Evolutionary conservation across 2,888 invertebrate genomes (phyloP).

Genomic region (Caenorhabditis plicata): DNA sequence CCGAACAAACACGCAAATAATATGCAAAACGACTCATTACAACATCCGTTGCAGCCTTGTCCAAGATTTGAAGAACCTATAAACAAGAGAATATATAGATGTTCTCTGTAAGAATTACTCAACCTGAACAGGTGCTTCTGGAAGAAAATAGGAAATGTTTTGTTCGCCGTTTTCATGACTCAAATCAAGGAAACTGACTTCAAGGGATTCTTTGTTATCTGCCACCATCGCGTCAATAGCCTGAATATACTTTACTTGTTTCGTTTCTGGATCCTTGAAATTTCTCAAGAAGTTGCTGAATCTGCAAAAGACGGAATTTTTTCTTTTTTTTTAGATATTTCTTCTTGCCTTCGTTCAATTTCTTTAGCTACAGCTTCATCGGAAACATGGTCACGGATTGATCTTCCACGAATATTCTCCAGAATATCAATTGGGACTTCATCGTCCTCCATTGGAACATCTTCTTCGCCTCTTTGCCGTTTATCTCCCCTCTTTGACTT

Average conservation of each 20-base stretch:
- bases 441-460: conserved; percentile 69
- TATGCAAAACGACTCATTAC: conserved; percentile 91
- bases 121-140: conserved; percentile 82
- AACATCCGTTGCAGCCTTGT: conserved; percentile 72
- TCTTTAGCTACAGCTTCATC: conserved; percentile 93
- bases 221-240: conserved; percentile 61
- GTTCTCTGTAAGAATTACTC: neutral
- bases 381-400: conserved; percentile 91
- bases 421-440: conserved; percentile 81
- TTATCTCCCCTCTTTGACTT: conserved; percentile 24
- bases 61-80: conserved; percentile 58
- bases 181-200: conserved; percentile 82
- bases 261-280: conserved; percentile 47
- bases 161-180: conserved; percentile 81
- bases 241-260: conserved; percentile 54
- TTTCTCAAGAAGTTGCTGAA: conserved; percentile 55
- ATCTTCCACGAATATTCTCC: conserved; percentile 93
- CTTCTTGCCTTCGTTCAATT: conserved; percentile 84
- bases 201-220: conserved; percentile 78
- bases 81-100: conserved; percentile 6
- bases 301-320: too few species aligned
- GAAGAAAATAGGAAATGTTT: conserved; percentile 91
- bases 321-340: too few species aligned
- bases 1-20: conserved; percentile 88
- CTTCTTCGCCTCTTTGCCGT: conserved; percentile 31